phyloP scores from a whole-genome alignment of 2,888 invertebrate species.

The Philhelius pedissequus region DNA sequence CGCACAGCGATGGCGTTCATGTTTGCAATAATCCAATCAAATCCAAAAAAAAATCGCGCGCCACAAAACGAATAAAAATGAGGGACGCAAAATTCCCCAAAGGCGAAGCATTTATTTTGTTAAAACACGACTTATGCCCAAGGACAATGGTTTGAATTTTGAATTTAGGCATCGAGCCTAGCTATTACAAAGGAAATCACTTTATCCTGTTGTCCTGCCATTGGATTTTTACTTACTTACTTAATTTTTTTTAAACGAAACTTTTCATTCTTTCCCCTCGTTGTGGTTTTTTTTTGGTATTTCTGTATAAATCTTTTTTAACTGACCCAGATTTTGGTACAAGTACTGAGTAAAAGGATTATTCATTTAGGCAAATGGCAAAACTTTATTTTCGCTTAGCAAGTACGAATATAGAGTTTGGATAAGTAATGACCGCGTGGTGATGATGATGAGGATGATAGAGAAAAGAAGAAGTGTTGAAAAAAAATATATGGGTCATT shows the following conservation, averaged over 20 bases:
- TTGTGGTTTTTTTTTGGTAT: background rate
- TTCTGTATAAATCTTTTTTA: conserved; percentile 15
- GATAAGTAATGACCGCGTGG: conserved; percentile 62
- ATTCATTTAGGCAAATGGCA: conserved; percentile 66
- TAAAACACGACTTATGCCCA: conserved; percentile 40
- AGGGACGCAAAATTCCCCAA: conserved; percentile 1
- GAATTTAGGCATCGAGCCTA: conserved; percentile 27
- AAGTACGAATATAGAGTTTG: conserved; percentile 44
- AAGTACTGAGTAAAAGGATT: conserved; percentile 33
- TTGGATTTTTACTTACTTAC: background rate
- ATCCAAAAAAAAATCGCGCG: background rate
- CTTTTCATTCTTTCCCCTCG: background rate
- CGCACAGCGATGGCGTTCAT: no score
- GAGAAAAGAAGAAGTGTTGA: conserved; percentile 31
- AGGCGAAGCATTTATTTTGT: conserved; percentile 43
- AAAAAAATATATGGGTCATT: conserved; percentile 39
- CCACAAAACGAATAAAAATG: background rate
- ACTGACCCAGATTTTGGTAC: conserved; percentile 48
- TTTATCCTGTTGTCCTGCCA: conserved; percentile 51
- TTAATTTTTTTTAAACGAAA: background rate
- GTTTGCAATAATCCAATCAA: conserved; percentile 14
- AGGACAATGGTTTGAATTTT: conserved; percentile 46
- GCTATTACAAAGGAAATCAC: conserved; percentile 47
- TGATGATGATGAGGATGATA: conserved; percentile 37
- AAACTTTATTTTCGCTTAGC: conserved; percentile 63